Conservation (phyloP, 2,888 invertebrate species). For the Cosmia trapezina region DNA sequence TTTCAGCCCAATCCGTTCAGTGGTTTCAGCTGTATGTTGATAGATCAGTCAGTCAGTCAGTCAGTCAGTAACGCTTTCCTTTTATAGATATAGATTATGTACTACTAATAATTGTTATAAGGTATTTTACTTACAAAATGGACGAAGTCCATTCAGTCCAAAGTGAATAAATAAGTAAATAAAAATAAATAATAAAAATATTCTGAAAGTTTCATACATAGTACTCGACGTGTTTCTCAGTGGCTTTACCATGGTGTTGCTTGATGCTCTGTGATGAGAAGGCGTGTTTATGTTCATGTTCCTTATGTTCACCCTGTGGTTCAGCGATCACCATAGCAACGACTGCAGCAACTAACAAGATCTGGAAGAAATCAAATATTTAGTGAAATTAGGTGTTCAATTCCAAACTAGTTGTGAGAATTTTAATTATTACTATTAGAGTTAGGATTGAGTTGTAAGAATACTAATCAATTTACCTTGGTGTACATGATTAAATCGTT, state of each 20-base stretch:
- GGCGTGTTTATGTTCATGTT: slow-evolving; percentile 66
- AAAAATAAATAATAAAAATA: background rate
- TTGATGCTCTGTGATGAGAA: slow-evolving; percentile 73
- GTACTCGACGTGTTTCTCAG: slow-evolving; percentile 40
- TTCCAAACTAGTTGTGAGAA: no score
- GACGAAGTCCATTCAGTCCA: no score
- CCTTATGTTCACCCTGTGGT: slow-evolving; percentile 58
- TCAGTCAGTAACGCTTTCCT: no score
- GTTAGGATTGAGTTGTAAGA: no score
- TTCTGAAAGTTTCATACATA: slow-evolving; percentile 31
- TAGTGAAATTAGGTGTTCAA: background rate
- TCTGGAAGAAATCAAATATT: slow-evolving; percentile 45
- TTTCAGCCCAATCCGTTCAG: no score
- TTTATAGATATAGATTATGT: no score
- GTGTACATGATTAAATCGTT: slow-evolving; percentile 34
- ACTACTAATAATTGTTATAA: no score
- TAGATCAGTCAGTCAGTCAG: no score
- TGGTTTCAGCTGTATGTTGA: no score
- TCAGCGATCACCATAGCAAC: slow-evolving; percentile 57
- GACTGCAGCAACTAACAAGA: slow-evolving; percentile 59
- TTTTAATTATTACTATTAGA: no score
- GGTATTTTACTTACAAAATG: no score
- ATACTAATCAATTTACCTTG: slow-evolving; percentile 21
- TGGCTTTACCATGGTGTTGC: slow-evolving; percentile 72
- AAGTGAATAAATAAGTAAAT: no score